These are phyloP conservation scores for Gymnoscelis rufifasciata DNA, from an alignment of 2,888 invertebrate species.

Conservation along the genomic window DNA sequence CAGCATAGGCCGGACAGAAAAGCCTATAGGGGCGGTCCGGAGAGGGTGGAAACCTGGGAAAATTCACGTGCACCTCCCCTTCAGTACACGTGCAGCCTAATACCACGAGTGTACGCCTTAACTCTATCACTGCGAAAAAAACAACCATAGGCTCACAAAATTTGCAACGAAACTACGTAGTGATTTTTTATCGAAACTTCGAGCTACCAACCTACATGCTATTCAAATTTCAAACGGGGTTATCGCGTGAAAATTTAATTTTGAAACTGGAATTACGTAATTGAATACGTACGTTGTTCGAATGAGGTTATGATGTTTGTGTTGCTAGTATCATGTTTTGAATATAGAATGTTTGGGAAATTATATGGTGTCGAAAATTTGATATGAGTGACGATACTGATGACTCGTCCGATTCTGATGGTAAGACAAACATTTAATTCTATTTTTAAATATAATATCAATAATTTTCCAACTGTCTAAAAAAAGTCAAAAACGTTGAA, in stretches of 20 bases:
- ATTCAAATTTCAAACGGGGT: slow-evolving; percentile 1
- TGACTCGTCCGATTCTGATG: slow-evolving; percentile 19
- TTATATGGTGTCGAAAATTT: slow-evolving; percentile 4
- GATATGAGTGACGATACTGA: slow-evolving; percentile 13
- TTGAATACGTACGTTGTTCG: no score
- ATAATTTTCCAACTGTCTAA: no score
- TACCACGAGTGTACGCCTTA: slow-evolving; percentile 71
- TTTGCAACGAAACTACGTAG: slow-evolving; percentile 18
- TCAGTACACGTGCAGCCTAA: slow-evolving; percentile 72
- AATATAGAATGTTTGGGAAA: slow-evolving; percentile 8
- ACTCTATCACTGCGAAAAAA: slow-evolving; percentile 69
- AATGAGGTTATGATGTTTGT: no score
- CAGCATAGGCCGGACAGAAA: slow-evolving; percentile 79
- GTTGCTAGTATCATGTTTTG: no score
- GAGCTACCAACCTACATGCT: no score
- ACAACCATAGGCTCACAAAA: slow-evolving; percentile 30
- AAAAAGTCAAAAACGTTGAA: no score
- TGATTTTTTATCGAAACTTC: no score
- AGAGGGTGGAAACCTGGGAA: slow-evolving; percentile 79
- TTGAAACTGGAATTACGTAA: slow-evolving; percentile 3
- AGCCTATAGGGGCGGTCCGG: slow-evolving; percentile 79
- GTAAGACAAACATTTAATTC: slow-evolving; percentile 10
- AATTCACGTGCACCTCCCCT: slow-evolving; percentile 77
- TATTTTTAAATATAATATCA: no score
- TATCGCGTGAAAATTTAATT: background rate